These are phyloP conservation scores for Chanos chanos DNA, from an alignment of 2,797 vertebrate species.

Conservation along the genomic window DNA sequence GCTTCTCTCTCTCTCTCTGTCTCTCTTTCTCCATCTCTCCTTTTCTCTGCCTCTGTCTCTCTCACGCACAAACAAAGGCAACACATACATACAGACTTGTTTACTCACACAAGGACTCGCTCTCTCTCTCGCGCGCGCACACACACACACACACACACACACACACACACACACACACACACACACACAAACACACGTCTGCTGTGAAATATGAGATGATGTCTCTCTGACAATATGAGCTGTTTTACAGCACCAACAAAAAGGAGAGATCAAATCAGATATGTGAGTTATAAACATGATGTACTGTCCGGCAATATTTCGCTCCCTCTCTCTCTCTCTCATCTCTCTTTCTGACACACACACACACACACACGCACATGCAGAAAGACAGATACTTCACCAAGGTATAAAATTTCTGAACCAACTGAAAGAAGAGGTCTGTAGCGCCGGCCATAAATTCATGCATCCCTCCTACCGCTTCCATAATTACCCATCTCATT, in stretches of 20 bases:
- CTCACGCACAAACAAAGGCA: not conserved
- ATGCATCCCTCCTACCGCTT: conserved; percentile 3
- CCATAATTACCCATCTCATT: conserved; percentile 15
- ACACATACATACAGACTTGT: not conserved
- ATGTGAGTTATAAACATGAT: conserved; percentile 34
- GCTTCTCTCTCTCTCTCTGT: not conserved
- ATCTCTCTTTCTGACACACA: not conserved
- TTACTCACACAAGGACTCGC: not conserved
- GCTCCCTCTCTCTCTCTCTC: not conserved
- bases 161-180: not conserved
- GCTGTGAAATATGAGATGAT: conserved; percentile 30
- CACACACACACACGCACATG: not conserved
- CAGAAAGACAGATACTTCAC: not conserved
- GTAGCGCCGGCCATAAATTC: conserved; percentile 19
- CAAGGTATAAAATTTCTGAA: not conserved
- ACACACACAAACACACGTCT: not conserved
- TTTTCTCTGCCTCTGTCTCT: not conserved
- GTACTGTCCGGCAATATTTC: no score
- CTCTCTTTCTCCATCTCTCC: no score
- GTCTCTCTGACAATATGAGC: conserved; percentile 37
- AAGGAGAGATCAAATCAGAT: conserved; percentile 35
- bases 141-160: not conserved
- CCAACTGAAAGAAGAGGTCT: conserved; percentile 10
- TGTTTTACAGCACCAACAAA: conserved; percentile 44
- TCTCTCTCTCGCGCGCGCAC: not conserved